phyloP scores from a whole-genome alignment of 2,797 vertebrate species.

The Tinamus major region DNA sequence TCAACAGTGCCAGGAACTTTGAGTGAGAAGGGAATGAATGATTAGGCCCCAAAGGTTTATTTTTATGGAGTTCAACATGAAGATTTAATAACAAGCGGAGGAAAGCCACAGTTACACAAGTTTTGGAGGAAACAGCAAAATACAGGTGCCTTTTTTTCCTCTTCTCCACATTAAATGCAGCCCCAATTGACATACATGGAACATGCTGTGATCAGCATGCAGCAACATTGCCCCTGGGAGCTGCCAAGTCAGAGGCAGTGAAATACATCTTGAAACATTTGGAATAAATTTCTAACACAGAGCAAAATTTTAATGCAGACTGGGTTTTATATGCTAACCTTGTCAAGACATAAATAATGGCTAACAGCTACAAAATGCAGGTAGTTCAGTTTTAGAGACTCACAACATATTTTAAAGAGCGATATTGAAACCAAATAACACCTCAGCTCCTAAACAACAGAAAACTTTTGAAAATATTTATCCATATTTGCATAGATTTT shows the following conservation, averaged over 20 bases:
- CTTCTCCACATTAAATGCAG: not conserved
- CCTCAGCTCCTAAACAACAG: not conserved
- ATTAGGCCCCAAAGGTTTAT: not conserved
- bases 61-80: not conserved
- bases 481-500: not conserved
- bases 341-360: not conserved
- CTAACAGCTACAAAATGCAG: not conserved
- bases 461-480: not conserved
- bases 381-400: not conserved
- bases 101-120: not conserved
- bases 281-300: not conserved
- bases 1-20: not conserved
- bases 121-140: not conserved
- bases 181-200: not conserved
- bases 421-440: not conserved
- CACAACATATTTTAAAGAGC: not conserved
- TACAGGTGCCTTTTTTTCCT: not conserved
- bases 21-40: not conserved
- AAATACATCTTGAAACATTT: not conserved
- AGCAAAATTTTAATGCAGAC: not conserved
- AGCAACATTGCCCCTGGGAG: not conserved
- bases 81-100: not conserved
- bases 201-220: not conserved
- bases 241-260: not conserved
- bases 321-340: not conserved